Conservation (phyloP, 2,113 vertebrate genomes). For the Phyllostomus hastatus region DNA sequence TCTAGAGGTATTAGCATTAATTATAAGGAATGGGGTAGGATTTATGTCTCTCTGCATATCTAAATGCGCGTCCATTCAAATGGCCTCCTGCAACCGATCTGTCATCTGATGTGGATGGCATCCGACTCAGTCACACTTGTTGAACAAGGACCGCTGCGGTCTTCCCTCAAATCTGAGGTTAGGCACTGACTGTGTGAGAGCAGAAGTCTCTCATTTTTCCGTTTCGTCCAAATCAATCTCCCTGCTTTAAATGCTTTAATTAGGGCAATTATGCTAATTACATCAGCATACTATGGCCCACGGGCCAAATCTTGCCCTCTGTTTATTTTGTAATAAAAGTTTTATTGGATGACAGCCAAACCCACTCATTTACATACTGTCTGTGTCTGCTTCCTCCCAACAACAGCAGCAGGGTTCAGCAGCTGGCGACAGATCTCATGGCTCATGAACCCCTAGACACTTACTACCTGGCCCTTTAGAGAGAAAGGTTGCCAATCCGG, state of each 20-base stretch:
- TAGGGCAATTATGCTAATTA: not conserved
- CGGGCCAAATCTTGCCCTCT: not conserved
- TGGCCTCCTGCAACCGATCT: not conserved
- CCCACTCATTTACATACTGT: not conserved
- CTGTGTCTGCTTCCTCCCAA: not conserved
- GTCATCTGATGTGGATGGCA: not conserved
- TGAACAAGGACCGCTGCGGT: not conserved
- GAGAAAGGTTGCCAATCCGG: not conserved
- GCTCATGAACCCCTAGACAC: not conserved
- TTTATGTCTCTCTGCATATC: not conserved
- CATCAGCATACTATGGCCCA: not conserved
- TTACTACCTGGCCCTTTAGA: not conserved
- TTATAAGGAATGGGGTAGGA: not conserved
- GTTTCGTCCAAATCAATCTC: not conserved
- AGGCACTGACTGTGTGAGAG: not conserved
- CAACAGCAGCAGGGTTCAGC: not conserved
- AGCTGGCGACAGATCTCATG: not conserved
- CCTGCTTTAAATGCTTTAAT: not conserved
- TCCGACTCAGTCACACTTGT: not conserved
- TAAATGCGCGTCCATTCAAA: not conserved
- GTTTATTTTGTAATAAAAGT: not conserved
- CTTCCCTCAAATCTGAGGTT: not conserved
- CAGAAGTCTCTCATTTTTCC: not conserved
- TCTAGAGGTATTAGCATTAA: not conserved
- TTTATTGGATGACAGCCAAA: not conserved